Evolutionary conservation across 1,140 invertebrate species (phyloP).

Genomic region (Piezodorus guildinii): DNA sequence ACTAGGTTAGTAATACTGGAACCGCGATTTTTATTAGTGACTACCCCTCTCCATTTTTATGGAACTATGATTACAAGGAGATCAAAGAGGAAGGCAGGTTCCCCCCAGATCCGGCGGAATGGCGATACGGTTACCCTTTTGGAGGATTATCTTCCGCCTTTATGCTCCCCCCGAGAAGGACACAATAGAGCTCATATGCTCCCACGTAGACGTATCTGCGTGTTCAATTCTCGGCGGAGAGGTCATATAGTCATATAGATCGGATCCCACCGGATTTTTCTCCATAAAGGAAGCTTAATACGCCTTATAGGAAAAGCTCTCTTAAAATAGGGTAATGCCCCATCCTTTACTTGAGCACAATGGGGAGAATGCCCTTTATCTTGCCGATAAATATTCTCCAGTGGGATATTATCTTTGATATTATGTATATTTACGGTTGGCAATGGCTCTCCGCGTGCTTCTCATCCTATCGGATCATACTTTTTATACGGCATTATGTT

Average conservation of each 20-base stretch:
- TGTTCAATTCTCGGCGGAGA: background rate
- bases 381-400: conserved; percentile 4
- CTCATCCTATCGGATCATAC: too few relatives aligned
- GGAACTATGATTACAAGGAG: too few relatives aligned
- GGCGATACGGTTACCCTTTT: too few relatives aligned
- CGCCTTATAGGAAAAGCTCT: conserved; percentile 6
- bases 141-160: background rate
- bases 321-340: conserved; percentile 8
- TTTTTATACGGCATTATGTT: too few relatives aligned
- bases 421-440: background rate
- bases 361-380: background rate
- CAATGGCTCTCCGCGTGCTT: background rate
- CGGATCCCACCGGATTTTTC: conserved; percentile 6
- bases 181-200: background rate
- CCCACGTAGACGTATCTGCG: too few relatives aligned
- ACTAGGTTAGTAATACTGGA: too few relatives aligned
- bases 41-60: too few relatives aligned
- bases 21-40: too few relatives aligned
- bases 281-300: conserved; percentile 5
- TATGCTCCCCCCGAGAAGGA: background rate
- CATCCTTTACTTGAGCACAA: background rate
- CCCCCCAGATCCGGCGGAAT: too few relatives aligned
- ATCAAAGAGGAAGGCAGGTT: too few relatives aligned
- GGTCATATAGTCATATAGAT: background rate
- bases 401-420: conserved; percentile 8